phyloP scores from a whole-genome alignment of 2,888 invertebrate genomes.

The Arge pagana region DNA sequence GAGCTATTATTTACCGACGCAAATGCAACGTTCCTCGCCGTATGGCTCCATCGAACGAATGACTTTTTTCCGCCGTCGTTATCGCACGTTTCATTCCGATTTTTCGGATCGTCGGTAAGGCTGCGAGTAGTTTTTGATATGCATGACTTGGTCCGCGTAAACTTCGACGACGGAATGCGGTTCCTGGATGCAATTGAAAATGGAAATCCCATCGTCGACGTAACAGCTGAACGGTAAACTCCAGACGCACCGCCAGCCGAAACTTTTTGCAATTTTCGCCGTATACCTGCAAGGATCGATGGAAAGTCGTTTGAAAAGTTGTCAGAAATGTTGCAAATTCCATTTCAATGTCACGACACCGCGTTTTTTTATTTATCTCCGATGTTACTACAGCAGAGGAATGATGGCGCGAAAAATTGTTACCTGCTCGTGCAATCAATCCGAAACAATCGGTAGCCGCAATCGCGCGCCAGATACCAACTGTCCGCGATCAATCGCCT shows the following conservation, averaged over 20 bases:
- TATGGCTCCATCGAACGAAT: too few species aligned
- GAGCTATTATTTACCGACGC: too few species aligned
- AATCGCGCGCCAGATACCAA: slow-evolving; percentile 45
- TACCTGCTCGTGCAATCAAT: slow-evolving; percentile 47
- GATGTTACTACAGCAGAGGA: too few species aligned
- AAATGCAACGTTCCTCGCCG: too few species aligned
- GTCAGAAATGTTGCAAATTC: too few species aligned
- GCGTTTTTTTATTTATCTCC: background rate
- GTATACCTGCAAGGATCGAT: slow-evolving; percentile 36
- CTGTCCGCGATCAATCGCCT: slow-evolving; percentile 42
- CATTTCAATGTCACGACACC: too few species aligned
- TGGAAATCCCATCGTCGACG: slow-evolving; percentile 31
- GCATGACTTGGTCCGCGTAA: slow-evolving; percentile 31
- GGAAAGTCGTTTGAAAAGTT: background rate
- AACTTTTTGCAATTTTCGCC: slow-evolving; percentile 35
- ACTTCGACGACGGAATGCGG: slow-evolving; percentile 42
- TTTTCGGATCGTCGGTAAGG: too few species aligned
- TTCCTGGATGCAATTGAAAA: slow-evolving; percentile 41
- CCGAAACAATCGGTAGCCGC: slow-evolving; percentile 41
- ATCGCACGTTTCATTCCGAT: too few species aligned
- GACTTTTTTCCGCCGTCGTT: too few species aligned
- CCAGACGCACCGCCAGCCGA: slow-evolving; percentile 41
- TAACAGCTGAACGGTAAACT: slow-evolving; percentile 40
- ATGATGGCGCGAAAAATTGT: too few species aligned
- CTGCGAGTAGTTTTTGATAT: slow-evolving; percentile 28